Conservation (phyloP, 2,113 vertebrate species). For the Psammodynastes pulverulentus region DNA sequence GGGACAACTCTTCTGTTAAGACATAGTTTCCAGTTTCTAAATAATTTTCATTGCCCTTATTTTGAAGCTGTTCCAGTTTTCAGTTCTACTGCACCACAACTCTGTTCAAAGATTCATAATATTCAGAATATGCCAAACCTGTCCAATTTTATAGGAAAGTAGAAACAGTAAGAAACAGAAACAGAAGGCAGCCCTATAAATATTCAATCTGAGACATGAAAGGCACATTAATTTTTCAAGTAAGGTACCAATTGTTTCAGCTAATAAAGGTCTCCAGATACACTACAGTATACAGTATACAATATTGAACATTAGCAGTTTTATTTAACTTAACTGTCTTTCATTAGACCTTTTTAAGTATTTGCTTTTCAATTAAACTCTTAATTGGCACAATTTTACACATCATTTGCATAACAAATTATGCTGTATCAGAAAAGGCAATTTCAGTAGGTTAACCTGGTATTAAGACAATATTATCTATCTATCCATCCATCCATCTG, state of each 20-base stretch:
- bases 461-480: neutral
- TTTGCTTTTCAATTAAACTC: neutral
- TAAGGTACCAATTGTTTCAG: neutral
- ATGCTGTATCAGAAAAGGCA: neutral
- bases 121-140: neutral
- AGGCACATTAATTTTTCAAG: neutral
- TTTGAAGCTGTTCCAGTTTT: neutral
- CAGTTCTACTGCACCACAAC: neutral
- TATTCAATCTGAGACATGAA: neutral
- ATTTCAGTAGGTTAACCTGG: neutral
- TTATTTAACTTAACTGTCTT: neutral
- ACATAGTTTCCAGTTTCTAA: neutral
- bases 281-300: too few species aligned
- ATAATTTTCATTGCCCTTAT: neutral
- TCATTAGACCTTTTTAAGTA: neutral
- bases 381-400: neutral
- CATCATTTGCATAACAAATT: neutral
- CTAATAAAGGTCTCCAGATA: neutral
- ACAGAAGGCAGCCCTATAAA: neutral
- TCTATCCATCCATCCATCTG: neutral
- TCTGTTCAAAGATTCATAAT: neutral
- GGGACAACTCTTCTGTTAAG: neutral
- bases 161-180: neutral
- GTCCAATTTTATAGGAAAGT: neutral
- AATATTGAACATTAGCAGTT: neutral